These are phyloP conservation scores for Biston stratarius DNA, from an alignment of 2,888 invertebrate species.

Conservation along the genomic window DNA sequence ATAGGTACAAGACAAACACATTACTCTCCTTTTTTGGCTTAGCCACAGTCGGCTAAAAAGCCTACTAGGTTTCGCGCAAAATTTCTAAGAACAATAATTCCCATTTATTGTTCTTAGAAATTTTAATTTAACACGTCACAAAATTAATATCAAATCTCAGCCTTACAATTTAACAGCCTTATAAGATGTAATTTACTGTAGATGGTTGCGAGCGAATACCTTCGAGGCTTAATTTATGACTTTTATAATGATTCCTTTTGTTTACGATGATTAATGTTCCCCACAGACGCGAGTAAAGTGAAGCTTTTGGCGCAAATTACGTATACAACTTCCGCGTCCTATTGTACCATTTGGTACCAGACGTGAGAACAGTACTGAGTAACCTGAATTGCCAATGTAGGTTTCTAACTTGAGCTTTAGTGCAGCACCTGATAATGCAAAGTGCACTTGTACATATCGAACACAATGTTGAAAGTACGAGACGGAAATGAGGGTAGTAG, in stretches of 20 bases:
- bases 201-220: slow-evolving; percentile 38
- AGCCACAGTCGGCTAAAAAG: no score
- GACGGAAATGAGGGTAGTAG: background rate
- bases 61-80: background rate
- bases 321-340: slow-evolving; percentile 10
- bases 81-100: background rate
- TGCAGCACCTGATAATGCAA: background rate
- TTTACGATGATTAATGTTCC: slow-evolving; percentile 43
- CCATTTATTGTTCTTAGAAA: no score
- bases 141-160: slow-evolving; percentile 20
- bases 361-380: slow-evolving; percentile 1
- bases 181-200: slow-evolving; percentile 21
- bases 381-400: background rate
- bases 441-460: no score
- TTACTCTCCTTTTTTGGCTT: no score
- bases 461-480: background rate
- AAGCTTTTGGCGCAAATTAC: slow-evolving; percentile 40
- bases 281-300: slow-evolving; percentile 24
- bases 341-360: slow-evolving; percentile 20
- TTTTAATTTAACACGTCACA: slow-evolving; percentile 7
- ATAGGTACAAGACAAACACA: no score
- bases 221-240: slow-evolving; percentile 43
- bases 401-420: background rate
- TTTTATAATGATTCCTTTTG: slow-evolving; percentile 46
- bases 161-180: slow-evolving; percentile 21